phyloP scores from a whole-genome alignment of 2,888 invertebrate species.

The Papilio protenor region DNA sequence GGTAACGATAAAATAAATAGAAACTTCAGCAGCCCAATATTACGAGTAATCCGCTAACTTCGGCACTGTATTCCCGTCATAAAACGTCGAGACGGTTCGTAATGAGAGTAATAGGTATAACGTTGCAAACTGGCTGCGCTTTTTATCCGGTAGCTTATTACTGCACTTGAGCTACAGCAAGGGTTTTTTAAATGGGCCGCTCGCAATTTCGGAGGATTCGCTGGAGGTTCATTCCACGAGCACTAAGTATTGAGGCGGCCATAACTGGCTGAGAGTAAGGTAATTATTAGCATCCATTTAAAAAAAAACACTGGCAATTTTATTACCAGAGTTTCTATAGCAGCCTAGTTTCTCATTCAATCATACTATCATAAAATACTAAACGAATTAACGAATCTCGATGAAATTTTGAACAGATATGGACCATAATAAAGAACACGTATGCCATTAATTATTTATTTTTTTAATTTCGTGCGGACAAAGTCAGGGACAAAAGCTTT shows the following conservation, averaged over 20 bases:
- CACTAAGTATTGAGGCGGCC: background rate
- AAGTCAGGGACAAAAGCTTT: no score
- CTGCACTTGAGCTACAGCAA: slow-evolving; percentile 17
- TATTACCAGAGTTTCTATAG: background rate
- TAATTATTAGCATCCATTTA: slow-evolving; percentile 5
- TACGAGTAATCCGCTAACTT: background rate
- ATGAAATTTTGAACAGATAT: no score
- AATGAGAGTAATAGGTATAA: slow-evolving; percentile 18
- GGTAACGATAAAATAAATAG: no score
- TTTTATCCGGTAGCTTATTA: slow-evolving; percentile 34
- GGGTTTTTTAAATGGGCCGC: slow-evolving; percentile 16
- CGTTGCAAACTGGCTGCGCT: slow-evolving; percentile 18
- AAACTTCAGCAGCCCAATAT: background rate
- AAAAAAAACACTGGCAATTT: background rate
- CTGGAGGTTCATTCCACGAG: background rate
- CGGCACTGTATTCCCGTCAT: background rate
- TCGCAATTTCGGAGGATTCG: slow-evolving; percentile 5
- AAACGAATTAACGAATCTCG: no score
- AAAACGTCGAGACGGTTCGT: slow-evolving; percentile 4
- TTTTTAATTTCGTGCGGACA: no score
- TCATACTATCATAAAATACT: no score
- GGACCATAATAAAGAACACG: no score
- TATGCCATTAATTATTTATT: no score
- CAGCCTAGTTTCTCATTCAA: background rate
- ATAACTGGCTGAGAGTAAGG: slow-evolving; percentile 4